Base-by-base conservation (phyloP, 2,888 invertebrate species). In the Ypsolopha scabrella region DNA sequence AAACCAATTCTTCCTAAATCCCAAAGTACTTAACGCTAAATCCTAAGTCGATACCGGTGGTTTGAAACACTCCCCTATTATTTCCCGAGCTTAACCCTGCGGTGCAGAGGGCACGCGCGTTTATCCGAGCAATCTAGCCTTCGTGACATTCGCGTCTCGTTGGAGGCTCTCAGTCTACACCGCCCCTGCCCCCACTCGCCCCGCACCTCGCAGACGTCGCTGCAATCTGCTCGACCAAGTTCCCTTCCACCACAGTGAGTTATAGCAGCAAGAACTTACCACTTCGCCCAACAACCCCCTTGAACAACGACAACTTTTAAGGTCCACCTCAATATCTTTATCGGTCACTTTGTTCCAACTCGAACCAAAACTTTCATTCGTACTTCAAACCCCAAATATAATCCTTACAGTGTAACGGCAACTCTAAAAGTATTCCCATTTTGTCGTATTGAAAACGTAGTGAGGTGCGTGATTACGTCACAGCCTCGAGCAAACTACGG, bases 161-260 rank as follows among this genome's bases (percentile, higher is more conserved):
- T 13, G 60, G 24, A 24, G 62, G 62, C 67, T 70, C 72, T 74
- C 70, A 70, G 68, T 68, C 67, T 63, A 60, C 55, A 54, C 54
- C 1, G 44, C 44, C 7, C 54, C 57, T n/a, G n/a, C 58, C 57
- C 34, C 45, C 34, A 7, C 33, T 6, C 34, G 33, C 45, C 39
- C 33, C 39, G 33, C 14, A 6, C 39, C 39, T 24, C 39, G 39
- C 39, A 9, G 10, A n/a, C 39, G 10, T n/a, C 39, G 2, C 58
- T 61, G 65, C 78, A 72, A 78, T 80, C 77, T 75, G 75, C 76
- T 78, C 72, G 67, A 59, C 54, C 60, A 72, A 78, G 70, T 75
- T 75, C 62, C 59, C 62, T 59, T 39, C n/a, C 37, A 37, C 50
- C 58, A 58, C 59, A 62, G 63, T 77, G 68, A 77, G 68, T 76